Evolutionary conservation across 2,113 vertebrate genomes (phyloP).

Genomic region (Strigops habroptila): DNA sequence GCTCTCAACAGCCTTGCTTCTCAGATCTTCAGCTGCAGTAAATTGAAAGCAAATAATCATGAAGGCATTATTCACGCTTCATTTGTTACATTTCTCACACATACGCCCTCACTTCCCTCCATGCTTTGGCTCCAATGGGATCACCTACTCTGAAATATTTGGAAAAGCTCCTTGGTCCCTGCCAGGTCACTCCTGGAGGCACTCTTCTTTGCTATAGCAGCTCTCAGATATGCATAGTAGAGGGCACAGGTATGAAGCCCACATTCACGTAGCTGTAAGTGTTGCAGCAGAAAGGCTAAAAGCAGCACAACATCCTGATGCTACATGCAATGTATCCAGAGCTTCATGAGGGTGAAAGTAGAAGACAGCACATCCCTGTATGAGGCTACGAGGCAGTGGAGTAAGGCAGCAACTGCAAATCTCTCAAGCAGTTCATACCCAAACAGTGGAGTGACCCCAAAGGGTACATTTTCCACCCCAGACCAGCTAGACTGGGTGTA

Average conservation of each 20-base stretch:
- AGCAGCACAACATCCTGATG: neutral
- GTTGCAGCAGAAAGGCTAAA: neutral
- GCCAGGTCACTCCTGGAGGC: neutral
- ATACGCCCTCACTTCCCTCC: neutral
- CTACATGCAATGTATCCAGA: rapidly evolving
- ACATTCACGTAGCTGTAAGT: neutral
- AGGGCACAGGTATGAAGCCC: neutral
- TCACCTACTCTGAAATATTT: neutral
- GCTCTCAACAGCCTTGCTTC: neutral
- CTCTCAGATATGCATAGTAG: neutral
- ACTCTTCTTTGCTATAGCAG: neutral
- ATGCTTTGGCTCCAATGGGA: neutral
- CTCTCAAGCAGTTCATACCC: neutral
- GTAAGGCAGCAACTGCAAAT: neutral
- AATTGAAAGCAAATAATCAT: neutral
- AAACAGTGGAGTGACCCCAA: rapidly evolving
- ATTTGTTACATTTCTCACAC: neutral
- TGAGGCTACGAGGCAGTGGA: neutral
- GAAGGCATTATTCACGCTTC: neutral
- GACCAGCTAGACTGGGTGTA: neutral
- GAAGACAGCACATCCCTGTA: rapidly evolving
- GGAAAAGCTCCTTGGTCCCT: neutral
- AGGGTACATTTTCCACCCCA: rapidly evolving
- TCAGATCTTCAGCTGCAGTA: neutral
- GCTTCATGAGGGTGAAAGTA: neutral